phyloP scores from a whole-genome alignment of 1,140 invertebrate genomes.

The Leptoteleia sp. region DNA sequence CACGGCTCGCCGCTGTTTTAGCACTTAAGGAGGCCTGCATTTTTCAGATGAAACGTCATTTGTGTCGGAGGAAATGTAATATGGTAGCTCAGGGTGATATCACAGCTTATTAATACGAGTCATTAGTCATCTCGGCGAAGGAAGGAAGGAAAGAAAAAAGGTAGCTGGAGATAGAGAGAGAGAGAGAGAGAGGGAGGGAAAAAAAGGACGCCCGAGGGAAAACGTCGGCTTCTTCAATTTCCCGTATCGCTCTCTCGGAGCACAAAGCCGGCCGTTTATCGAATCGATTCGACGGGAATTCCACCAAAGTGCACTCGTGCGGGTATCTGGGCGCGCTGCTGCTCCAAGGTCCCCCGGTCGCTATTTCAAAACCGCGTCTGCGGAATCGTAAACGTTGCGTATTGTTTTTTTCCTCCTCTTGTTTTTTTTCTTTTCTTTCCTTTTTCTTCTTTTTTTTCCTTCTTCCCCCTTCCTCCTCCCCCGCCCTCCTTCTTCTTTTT shows the following conservation, averaged over 20 bases:
- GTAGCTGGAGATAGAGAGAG: no score
- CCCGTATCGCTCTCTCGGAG: conserved; percentile 19
- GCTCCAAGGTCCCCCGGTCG: conserved; percentile 17
- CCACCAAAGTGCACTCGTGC: conserved; percentile 21
- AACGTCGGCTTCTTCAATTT: conserved; percentile 32
- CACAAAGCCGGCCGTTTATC: conserved; percentile 40
- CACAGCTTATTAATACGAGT: conserved; percentile 58
- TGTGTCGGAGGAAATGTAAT: conserved; percentile 33
- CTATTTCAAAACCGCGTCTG: conserved; percentile 29
- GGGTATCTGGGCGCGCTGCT: not conserved
- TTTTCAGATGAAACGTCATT: conserved; percentile 41
- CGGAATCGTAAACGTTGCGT: conserved; percentile 19
- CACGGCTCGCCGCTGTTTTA: conserved; percentile 5
- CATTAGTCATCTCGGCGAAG: conserved; percentile 26
- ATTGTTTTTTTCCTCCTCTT: conserved; percentile 4
- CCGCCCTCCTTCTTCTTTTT: conserved; percentile 10
- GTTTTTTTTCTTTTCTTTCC: no score
- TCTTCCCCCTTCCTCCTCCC: no score
- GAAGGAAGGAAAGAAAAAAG: not conserved
- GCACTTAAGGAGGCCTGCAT: conserved; percentile 21
- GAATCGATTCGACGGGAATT: conserved; percentile 18
- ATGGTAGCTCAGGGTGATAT: conserved; percentile 50
- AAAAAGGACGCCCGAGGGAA: conserved; percentile 15
- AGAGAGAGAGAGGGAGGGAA: no score
- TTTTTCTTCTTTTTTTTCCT: conserved; percentile 8